Base-by-base conservation (phyloP, 2,797 vertebrate genomes). In the Arrhamphus sclerolepis region DNA sequence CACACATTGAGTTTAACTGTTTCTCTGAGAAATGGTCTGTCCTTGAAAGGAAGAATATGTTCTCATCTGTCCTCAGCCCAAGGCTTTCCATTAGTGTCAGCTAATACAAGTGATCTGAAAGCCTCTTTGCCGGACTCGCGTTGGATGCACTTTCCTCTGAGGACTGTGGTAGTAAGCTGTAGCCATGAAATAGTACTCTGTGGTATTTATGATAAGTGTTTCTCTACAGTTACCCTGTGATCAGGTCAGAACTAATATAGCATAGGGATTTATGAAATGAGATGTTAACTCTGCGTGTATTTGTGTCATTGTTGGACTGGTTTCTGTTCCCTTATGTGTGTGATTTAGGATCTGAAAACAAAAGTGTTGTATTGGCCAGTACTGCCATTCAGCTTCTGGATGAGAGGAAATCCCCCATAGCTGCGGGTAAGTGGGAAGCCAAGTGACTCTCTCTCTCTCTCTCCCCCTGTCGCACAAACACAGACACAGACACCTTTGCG, bases 341-440 rank as follows among this genome's bases (percentile, higher is more conserved):
- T 69, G 72, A 39, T 71, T 43, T 55, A 98, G 96, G 94, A 77
- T 89, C 92, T 9, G 92, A 95, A 84, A 98, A 99, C 91, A 97
- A 94, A 91, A 98, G 95, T 2, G 96, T 99, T 52, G 95, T 99
- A 56, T 93, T 97, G 81, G 97, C 97, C 47, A 99, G 96, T 75
- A 97, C 97, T 40, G 95, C 96, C 56, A 95, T 99, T 84, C 97
- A 98, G 44, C 94, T 99, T 55, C 82, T 97, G 70, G 97, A 99
- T 85, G 97, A 98, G 85, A 95, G 97, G 87, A 97, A 98, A 87
- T 98, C 97, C 29, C 97, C 97, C 0, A 94, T 99, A 72, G 96
- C 97, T 81, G 97, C 97, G 91, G 97, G 97, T 98, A 95, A 88
- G 76, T 83, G 46, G 52, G 39, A 67, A 56, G 63, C 67, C 52